Base-by-base conservation (phyloP, 1,140 invertebrate genomes). In the Drosophila simulans region DNA sequence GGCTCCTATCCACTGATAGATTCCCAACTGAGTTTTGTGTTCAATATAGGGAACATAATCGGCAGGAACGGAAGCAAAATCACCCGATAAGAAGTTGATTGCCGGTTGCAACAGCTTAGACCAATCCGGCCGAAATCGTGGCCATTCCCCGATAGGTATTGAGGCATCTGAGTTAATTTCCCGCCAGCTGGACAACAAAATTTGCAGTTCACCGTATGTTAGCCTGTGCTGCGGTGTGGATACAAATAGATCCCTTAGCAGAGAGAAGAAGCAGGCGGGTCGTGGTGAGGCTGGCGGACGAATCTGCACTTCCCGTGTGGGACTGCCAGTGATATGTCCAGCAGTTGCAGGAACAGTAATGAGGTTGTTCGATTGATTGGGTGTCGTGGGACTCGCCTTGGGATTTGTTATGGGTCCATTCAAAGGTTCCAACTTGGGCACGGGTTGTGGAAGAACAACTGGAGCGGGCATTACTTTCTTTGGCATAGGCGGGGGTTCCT, bases 1-100 rank as follows among this genome's bases (percentile, higher is more conserved):
- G n/a, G 97, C 97, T 1, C 97, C 98, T 57, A 98, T 99, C 98
- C 98, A 99, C 77, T 98, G 97, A 93, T 98, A 99, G 58, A 95
- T 94, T 89, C 95, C 92, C 62, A 94, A 71, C 91, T 89, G 43
- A 48, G 94, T 95, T 92, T 98, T 98, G 91, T 97, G 98, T 92
- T 98, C 97, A 56, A 99, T 94, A 81, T 97, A 98, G 4, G 98
- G 98, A 4, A 98, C 97, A 93, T 98, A 97, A 77, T 98, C 97
- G 46, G 97, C 95, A 13, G 97, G 96, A 72, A 96, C 94, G 55
- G 96, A 96, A 65, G 95, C 93, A 76, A 96, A 95, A 90, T 98
- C 97, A 3, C 98, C 98, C 15, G 97, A 95, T 15, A 99, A 93
- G 92, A 98, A 98, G 65, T 96, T 96, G 11, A 98, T 93, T 3